Base-by-base conservation (phyloP, 2,888 invertebrate genomes). In the Tachystola acroxantha region DNA sequence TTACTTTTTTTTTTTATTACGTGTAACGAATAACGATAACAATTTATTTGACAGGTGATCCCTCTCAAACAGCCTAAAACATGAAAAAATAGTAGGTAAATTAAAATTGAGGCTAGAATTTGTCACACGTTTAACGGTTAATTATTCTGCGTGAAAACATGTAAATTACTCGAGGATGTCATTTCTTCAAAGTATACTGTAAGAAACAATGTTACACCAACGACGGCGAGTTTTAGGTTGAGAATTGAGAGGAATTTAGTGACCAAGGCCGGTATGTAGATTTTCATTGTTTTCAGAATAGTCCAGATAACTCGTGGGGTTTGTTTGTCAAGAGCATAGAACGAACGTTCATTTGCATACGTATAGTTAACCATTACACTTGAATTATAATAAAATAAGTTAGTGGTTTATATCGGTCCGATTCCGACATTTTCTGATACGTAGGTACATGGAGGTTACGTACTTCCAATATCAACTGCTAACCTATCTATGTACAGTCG, bases 71-170 rank as follows among this genome's bases (percentile, higher is more conserved):
- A 46, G n/a, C 42, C 31, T 46, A 53, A 60, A 68, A 61, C 54
- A 55, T 48, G 49, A 58, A 57, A 63, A 60, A 70, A 72, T 67
- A 61, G 67, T n/a, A n/a, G n/a, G n/a, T 67, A 67, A 61, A 66
- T 67, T 64, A 70, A 66, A 74, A 72, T 73, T 53, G 63, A 67
- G 68, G 61, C 64, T 66, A 60, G 49, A 64, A 78, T 80, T 69
- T 70, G 76, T 77, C 75, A 73, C 64, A 59, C 57, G 59, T 67
- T 72, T 68, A 73, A 69, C 49, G 65, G 55, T 61, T 62, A 72
- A 77, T 72, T 69, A 70, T 76, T 71, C 63, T 53, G 68, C 64
- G 64, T 70, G 75, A 74, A 77, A 72, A 70, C 67, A 56, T 69
- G 64, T 63, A 70, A 80, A 74, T 72, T 70, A 60, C 49, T 68